phyloP scores from a whole-genome alignment of 2,113 vertebrate species.

The human (Homo sapiens) region DNA sequence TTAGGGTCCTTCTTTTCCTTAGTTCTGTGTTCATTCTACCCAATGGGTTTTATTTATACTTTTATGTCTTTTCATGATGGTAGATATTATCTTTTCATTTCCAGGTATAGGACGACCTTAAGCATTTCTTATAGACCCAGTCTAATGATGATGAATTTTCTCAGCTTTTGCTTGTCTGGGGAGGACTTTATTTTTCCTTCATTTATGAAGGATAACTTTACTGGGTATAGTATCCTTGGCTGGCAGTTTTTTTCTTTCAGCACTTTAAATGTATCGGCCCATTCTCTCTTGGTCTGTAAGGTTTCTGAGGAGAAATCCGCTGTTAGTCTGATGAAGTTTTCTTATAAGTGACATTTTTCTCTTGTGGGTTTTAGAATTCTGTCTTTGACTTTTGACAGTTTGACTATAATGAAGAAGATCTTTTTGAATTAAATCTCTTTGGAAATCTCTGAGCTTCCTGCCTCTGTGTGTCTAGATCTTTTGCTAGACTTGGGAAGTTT shows the following conservation, averaged over 20 bases:
- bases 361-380: background rate
- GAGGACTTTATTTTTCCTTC: background rate
- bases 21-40: background rate
- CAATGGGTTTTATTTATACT: background rate
- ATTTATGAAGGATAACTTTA: background rate
- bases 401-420: background rate
- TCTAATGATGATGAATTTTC: background rate
- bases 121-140: background rate
- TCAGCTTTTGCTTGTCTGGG: background rate
- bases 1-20: background rate
- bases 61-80: background rate
- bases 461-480: background rate
- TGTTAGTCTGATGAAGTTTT: background rate
- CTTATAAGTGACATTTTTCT: background rate
- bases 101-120: background rate
- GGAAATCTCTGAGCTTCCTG: background rate
- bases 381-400: background rate
- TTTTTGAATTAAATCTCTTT: background rate
- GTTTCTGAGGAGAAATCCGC: background rate
- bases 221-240: background rate
- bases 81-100: background rate
- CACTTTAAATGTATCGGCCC: background rate
- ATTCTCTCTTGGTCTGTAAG: background rate
- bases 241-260: background rate
- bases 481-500: background rate